Evolutionary conservation across 2,888 invertebrate species (phyloP).

Genomic region (Macrosiphum euphorbiae): DNA sequence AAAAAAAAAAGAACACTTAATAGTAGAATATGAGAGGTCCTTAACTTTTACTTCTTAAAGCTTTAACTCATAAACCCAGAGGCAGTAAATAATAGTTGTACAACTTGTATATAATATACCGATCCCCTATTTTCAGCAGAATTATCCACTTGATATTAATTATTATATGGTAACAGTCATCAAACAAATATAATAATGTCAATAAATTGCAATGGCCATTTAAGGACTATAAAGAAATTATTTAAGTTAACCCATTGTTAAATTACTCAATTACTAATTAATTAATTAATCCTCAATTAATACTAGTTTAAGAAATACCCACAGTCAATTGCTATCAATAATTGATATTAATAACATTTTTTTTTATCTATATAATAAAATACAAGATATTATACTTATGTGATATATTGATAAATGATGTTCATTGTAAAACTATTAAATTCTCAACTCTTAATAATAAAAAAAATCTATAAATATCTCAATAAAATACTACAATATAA

Average conservation of each 20-base stretch:
- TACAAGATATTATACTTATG: slow-evolving; percentile 17
- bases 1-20: background rate
- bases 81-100: background rate
- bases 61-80: background rate
- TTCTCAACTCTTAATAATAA: background rate
- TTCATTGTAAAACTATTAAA: background rate
- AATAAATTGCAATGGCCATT: background rate
- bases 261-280: slow-evolving; percentile 27
- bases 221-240: background rate
- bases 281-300: slow-evolving; percentile 35
- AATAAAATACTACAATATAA: background rate
- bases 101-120: background rate
- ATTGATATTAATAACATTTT: slow-evolving; percentile 18
- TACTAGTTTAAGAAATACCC: slow-evolving; percentile 19
- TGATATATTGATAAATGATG: background rate
- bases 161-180: background rate
- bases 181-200: background rate
- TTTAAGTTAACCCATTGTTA: slow-evolving; percentile 16
- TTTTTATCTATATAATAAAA: background rate
- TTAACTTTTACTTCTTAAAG: background rate
- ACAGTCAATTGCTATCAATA: slow-evolving; percentile 38
- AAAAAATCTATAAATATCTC: background rate
- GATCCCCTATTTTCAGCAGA: background rate
- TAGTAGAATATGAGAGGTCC: background rate
- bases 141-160: background rate